Base-by-base conservation (phyloP, 2,797 vertebrate genomes). In the Sus cebifrons region DNA sequence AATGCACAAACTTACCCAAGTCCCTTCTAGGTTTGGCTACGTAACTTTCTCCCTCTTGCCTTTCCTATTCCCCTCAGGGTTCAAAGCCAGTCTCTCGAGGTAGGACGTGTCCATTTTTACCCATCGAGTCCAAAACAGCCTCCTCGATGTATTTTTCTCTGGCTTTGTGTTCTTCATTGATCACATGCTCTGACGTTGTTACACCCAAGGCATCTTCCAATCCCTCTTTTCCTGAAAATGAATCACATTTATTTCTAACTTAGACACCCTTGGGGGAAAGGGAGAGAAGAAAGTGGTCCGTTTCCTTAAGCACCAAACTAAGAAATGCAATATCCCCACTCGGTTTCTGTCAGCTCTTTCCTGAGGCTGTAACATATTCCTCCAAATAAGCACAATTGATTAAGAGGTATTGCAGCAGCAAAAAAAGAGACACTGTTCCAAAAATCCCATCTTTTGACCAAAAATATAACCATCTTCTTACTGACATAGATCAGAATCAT, bases 241-340 rank as follows among this genome's bases (percentile, higher is more conserved):
- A 94, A 90, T 88, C 58, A 89, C 52, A 81, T 73, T 89, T 96
- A 93, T 90, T 97, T 96, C 86, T 78, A 90, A 85, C 64, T 87
- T 84, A 93, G 67, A 54, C 79, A 92, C 21, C 86, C n/a, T 95
- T 84, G 67, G 44, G 52, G 78, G 20, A 32, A 96, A 91, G n/a
- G 82, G 14, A 87, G 18, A 93, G 18, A 95, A 75, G 32, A 89
- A 94, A 92, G 81, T 23, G 92, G 64, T 54, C 86, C 52, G 68
- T 87, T 81, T 95, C 70, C 75, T 81, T 86, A 68, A 90, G 68
- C 56, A 81, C 10, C 70, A 64, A 96, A 86, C 20, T 52, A 90
- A 92, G 64, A 84, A 81, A 79, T 40, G 58, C 71, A 96, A 60
- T 82, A 71, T 71, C 40, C 18, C 44, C 16, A 64, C 36, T 90